A percentile compares a stretch with the other conserved stretches of the same genome.
These are phyloP conservation scores for Pipistrellus kuhlii DNA, from an alignment of 2,797 vertebrate genomes.

Conservation along the genomic window DNA sequence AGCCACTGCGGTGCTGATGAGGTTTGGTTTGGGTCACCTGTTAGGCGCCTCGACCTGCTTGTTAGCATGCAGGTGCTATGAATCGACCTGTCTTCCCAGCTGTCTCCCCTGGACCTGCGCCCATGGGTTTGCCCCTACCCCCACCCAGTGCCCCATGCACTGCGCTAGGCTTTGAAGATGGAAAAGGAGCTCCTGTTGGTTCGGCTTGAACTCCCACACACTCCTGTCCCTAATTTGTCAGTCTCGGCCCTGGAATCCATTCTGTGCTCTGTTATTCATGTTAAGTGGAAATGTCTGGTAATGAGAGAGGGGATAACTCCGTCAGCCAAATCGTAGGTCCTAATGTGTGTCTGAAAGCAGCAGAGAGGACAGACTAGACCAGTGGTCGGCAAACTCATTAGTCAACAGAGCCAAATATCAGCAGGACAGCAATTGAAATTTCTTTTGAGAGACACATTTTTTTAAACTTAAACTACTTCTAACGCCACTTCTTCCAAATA, in stretches of 20 bases:
- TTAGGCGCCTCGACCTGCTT: not conserved
- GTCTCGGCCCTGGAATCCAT: not conserved
- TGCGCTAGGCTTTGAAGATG: not conserved
- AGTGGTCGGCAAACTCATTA: too few species aligned
- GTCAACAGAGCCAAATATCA: too few species aligned
- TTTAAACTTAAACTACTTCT: too few species aligned
- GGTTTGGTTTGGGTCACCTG: not conserved
- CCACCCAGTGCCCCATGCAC: not conserved
- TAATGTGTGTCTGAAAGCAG: not conserved
- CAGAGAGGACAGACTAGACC: not conserved
- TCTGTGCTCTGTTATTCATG: not conserved
- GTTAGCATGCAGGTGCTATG: not conserved
- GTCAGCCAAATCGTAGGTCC: not conserved
- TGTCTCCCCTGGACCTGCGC: not conserved
- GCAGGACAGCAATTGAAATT: too few species aligned
- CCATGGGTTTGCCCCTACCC: not conserved
- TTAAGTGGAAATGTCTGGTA: conserved; percentile 27
- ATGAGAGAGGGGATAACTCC: not conserved
- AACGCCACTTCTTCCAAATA: too few species aligned
- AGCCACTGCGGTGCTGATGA: not conserved
- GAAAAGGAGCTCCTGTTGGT: not conserved
- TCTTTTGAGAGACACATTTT: too few species aligned
- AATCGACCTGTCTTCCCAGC: not conserved
- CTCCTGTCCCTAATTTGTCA: not conserved
- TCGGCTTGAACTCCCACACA: not conserved